phyloP scores from a whole-genome alignment of 2,888 invertebrate species.

The Abrostola tripartita region DNA sequence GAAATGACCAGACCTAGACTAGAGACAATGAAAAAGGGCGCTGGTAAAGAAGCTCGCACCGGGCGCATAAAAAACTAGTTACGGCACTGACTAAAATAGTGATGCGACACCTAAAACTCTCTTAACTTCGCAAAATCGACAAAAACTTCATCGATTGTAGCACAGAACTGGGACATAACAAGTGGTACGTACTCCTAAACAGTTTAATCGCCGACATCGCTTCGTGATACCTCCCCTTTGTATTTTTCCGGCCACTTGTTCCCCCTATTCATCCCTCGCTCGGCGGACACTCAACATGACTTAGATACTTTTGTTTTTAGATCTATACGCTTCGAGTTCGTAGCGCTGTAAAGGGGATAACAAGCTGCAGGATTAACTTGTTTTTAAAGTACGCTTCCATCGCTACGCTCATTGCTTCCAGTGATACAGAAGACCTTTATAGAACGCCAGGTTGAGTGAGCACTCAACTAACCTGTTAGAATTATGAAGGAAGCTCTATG shows the following conservation, averaged over 20 bases:
- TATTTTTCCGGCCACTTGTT: slow-evolving; percentile 71
- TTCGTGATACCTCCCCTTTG: slow-evolving; percentile 62
- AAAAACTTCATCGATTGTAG: slow-evolving; percentile 49
- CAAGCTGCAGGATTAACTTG: slow-evolving; percentile 18
- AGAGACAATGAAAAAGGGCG: too few relatives aligned
- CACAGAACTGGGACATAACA: slow-evolving; percentile 53
- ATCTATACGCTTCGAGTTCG: slow-evolving; percentile 31
- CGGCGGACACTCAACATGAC: slow-evolving; percentile 52
- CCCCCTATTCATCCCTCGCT: slow-evolving; percentile 60
- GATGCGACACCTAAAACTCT: slow-evolving; percentile 19
- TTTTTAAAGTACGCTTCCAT: slow-evolving; percentile 6
- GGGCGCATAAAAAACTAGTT: too few relatives aligned
- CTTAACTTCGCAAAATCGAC: slow-evolving; percentile 25
- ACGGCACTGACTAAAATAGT: slow-evolving; percentile 24
- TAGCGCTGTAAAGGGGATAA: slow-evolving; percentile 7
- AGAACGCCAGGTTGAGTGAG: neutral
- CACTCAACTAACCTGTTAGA: neutral
- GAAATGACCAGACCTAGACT: too few relatives aligned
- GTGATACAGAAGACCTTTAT: neutral
- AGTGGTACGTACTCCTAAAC: slow-evolving; percentile 55
- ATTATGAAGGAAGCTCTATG: too few relatives aligned
- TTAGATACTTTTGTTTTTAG: slow-evolving; percentile 48
- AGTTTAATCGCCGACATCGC: slow-evolving; percentile 61
- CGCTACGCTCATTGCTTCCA: neutral
- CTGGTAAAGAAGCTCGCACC: too few relatives aligned